Percentiles rank a stretch among this genome's conserved stretches.
phyloP scores from a whole-genome alignment of 2,113 vertebrate genomes.

The Chaetops frenatus region DNA sequence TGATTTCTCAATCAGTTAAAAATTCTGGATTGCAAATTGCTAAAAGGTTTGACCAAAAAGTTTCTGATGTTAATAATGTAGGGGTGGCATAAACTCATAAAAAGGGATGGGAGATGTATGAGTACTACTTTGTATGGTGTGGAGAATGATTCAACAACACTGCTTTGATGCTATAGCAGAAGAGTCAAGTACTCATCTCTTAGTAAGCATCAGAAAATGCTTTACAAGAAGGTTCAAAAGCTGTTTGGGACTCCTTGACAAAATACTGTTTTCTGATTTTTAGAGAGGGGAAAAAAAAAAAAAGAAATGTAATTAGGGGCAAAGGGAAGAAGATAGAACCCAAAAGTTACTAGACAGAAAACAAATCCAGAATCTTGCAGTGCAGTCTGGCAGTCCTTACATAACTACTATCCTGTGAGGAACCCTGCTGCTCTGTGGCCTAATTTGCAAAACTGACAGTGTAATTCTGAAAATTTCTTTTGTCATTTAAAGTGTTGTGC shows the following conservation, averaged over 20 bases:
- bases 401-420: neutral
- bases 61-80: neutral
- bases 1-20: neutral
- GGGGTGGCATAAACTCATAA: neutral
- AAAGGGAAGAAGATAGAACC: neutral
- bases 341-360: neutral
- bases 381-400: neutral
- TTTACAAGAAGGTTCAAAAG: neutral
- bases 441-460: neutral
- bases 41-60: neutral
- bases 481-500: neutral
- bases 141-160: neutral
- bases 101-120: neutral
- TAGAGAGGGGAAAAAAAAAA: accelerated
- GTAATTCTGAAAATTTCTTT: neutral
- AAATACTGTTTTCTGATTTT: neutral
- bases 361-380: neutral
- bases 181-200: neutral
- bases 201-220: neutral
- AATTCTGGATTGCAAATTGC: neutral
- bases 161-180: neutral
- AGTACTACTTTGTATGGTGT: neutral
- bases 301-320: neutral
- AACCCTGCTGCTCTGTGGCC: neutral
- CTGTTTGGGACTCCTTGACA: neutral